phyloP scores from a whole-genome alignment of 2,888 invertebrate genomes.

The Protonemura montana region DNA sequence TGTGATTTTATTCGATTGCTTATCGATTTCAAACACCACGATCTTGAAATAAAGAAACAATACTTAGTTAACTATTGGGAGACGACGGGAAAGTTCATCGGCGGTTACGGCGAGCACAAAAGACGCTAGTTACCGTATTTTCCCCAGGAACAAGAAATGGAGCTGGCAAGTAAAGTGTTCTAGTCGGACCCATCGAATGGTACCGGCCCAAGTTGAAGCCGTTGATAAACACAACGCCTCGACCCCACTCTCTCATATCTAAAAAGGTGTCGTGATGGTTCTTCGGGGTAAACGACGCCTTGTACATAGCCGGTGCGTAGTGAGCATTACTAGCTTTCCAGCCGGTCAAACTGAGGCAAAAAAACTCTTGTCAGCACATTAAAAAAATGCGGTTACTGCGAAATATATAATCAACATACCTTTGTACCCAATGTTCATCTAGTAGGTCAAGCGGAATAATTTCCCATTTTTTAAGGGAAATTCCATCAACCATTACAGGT shows the following conservation, averaged over 20 bases:
- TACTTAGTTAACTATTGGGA: too few relatives aligned
- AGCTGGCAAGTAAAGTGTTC: conserved; percentile 83
- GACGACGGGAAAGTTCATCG: not conserved
- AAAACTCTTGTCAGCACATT: not conserved
- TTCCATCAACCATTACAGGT: conserved; percentile 59
- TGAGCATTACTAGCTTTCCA: conserved; percentile 53
- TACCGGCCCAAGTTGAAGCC: conserved; percentile 87
- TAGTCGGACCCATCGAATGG: conserved; percentile 83
- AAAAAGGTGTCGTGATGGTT: conserved; percentile 77
- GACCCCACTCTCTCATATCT: conserved; percentile 82
- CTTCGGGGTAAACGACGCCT: conserved; percentile 60
- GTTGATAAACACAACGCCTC: conserved; percentile 85
- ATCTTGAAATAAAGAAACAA: not conserved
- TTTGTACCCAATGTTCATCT: conserved; percentile 58
- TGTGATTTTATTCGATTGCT: not conserved
- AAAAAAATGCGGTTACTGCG: too few relatives aligned
- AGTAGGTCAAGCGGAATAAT: conserved; percentile 64
- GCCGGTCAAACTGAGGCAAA: conserved; percentile 52
- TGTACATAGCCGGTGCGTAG: conserved; percentile 64
- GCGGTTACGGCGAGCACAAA: not conserved
- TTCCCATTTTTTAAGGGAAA: conserved; percentile 59
- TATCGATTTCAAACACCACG: conserved; percentile 24
- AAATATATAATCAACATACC: conserved; percentile 48
- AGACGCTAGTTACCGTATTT: conserved; percentile 64
- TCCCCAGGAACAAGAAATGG: conserved; percentile 69